Percentiles rank a stretch among this genome's conserved stretches.
Conservation (phyloP, 2,797 vertebrate genomes). For the Setipinna tenuifilis region DNA sequence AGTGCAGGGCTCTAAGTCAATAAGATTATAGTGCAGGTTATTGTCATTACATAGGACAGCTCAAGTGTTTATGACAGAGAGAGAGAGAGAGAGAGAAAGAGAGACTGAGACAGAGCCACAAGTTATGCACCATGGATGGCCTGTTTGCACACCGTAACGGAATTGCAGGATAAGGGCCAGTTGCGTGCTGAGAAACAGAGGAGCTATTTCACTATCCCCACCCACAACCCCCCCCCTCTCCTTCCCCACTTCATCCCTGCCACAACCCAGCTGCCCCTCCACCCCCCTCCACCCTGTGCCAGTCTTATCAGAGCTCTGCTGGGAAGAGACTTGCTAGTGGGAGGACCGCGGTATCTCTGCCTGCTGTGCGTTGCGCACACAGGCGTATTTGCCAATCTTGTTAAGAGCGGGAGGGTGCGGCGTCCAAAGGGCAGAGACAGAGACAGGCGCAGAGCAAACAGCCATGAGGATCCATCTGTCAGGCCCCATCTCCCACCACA, state of each 20-base stretch:
- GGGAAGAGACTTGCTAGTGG: slow-evolving; percentile 33
- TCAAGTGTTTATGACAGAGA: neutral
- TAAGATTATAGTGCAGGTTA: slow-evolving; percentile 9
- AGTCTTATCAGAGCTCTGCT: slow-evolving; percentile 50
- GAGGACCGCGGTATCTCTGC: slow-evolving; percentile 29
- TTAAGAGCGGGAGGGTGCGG: slow-evolving; percentile 56
- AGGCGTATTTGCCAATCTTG: slow-evolving; percentile 53
- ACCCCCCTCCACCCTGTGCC: slow-evolving; percentile 34
- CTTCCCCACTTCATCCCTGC: too few species aligned
- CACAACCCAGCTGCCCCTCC: too few species aligned
- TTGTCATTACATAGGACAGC: slow-evolving; percentile 6
- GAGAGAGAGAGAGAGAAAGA: neutral
- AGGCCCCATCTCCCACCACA: slow-evolving; percentile 9
- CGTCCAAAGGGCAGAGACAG: slow-evolving; percentile 60
- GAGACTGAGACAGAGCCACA: neutral
- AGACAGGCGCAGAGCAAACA: slow-evolving; percentile 49
- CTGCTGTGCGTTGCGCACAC: slow-evolving; percentile 31
- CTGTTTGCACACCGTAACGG: slow-evolving; percentile 53
- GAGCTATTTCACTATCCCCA: slow-evolving; percentile 39
- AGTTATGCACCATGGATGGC: neutral
- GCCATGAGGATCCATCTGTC: slow-evolving; percentile 44
- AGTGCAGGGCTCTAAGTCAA: slow-evolving; percentile 13
- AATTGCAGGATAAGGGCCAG: slow-evolving; percentile 46
- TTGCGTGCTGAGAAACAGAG: slow-evolving; percentile 39
- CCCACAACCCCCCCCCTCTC: neutral